Evolutionary conservation across 2,113 vertebrate genomes (phyloP), one percentile per base, ranked within the genome.

Genomic region (Chroicocephalus ridibundus): DNA sequence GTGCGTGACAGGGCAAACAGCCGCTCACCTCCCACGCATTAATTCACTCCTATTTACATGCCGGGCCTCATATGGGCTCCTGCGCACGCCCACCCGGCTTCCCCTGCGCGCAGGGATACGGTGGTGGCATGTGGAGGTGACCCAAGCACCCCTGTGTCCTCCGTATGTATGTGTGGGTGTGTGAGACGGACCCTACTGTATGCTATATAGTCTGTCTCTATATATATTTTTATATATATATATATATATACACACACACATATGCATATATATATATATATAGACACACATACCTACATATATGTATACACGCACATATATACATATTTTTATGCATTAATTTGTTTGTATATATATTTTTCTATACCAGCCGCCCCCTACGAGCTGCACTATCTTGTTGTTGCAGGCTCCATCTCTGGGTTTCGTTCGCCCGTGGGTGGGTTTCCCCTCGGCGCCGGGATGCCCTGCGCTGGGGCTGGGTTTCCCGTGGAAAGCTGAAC

Each of bases 301-400:
- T 17, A 44, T 24, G 47, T 2, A 57, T 5, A 42, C 9, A 51
- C 1, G 18, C 2, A 18, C 14, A 29, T 2, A n/a, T 2, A 46
- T 5, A 47, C 6, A 2, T 16, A 9, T 46, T 68, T 72, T 25
- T 31, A 6, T 8, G 11, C 46, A 6, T 21, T 34, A 4, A 15
- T 57, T 61, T 47, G 13, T 24, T 52, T 9, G 5, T 11, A 2
- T 21, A 4, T 20, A 0, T n/a, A 1, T 32, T 16, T 68, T 38
- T 15, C 47, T 20, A 3, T 1, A 4, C 34, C 22, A 8, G 2
- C 34, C 74, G 66, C 74, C 66, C 42, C 18, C 13, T 13, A 9
- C 51, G 20, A 13, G 9, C 46, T 14, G 9, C 25, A 6, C 6
- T 62, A 55, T 66, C 80, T 57, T 29, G 2, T n/a, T 38, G 24